Base-by-base conservation (phyloP, 2,113 vertebrate species). In the Dryoscopus gambensis region DNA sequence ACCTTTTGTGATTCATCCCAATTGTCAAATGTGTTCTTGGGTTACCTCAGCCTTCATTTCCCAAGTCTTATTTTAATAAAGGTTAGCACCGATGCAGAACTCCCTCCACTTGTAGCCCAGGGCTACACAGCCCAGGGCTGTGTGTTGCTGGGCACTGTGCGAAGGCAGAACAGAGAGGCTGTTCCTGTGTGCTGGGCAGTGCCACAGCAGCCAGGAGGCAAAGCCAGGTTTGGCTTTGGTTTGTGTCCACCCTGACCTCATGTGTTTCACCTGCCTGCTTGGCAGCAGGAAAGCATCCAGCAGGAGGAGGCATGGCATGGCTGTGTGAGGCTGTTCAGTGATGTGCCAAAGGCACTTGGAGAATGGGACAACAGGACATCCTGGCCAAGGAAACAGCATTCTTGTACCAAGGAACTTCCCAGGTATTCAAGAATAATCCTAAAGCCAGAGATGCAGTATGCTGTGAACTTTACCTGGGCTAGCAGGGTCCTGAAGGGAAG, bases 321-420 rank as follows among this genome's bases (percentile, higher is more conserved):
- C 50, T 19, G 23, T 7, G 3, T 3, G 16, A 17, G 52, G 69
- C 59, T 85, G 75, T 44, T 73, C 27, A 1, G 33, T 5, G 24
- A 37, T 1, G 2, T 23, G n/a, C 52, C 1, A 0, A 17, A 77
- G 30, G 49, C 2, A 2, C 37, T 3, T 2, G 5, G n/a, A 24
- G 5, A 50, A 50, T 3, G 23, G 44, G 64, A 30, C 5, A 4
- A 33, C 12, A 7, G 40, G 18, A 60, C 23, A 22, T 12, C 8
- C 31, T 7, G 0, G 0, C 23, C 1, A 1, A 33, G 2, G 2
- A 40, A 31, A 13, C 22, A 0, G 30, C 59, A 31, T 42, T 79
- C 56, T 65, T 13, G 1, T 8, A 1, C 14, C 1, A 0, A 50
- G 62, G 50, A 56, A 10, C 22, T 67, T 65, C 50, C 40, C 18